These are phyloP conservation scores for Zelleria hepariella DNA, from an alignment of 2,888 invertebrate species.

Conservation along the genomic window DNA sequence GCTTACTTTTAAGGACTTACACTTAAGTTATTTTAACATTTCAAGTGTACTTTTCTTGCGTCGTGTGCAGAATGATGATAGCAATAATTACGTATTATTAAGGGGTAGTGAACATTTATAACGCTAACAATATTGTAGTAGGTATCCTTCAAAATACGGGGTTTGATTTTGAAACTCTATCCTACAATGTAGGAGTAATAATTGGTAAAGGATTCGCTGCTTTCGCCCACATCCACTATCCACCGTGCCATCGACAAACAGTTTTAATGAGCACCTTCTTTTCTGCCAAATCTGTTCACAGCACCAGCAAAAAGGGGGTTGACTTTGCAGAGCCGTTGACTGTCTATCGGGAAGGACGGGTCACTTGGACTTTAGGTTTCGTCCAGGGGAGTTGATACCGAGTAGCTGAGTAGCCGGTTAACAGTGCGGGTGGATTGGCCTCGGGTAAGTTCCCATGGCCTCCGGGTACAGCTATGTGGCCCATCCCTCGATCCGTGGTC, in stretches of 20 bases:
- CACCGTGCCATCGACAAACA: conserved; percentile 3
- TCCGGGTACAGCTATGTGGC: conserved; percentile 82
- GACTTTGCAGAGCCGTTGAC: neutral
- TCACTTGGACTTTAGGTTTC: neutral
- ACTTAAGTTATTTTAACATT: conserved; percentile 35
- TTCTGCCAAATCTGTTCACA: neutral
- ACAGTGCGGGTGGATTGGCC: conserved; percentile 69
- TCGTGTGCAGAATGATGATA: conserved; percentile 37
- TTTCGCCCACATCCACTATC: neutral
- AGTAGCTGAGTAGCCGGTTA: too few species aligned
- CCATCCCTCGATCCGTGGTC: conserved; percentile 94
- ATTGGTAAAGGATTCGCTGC: neutral
- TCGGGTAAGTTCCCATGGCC: conserved; percentile 65
- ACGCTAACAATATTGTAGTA: neutral
- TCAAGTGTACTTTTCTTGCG: conserved; percentile 39
- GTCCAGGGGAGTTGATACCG: too few species aligned
- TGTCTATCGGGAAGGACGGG: conserved; percentile 3
- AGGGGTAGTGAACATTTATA: conserved; percentile 49
- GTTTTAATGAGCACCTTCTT: conserved; percentile 2
- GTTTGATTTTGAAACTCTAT: neutral
- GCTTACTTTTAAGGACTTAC: conserved; percentile 51
- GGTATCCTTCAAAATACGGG: neutral
- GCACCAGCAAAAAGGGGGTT: conserved; percentile 3
- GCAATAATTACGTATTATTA: conserved; percentile 36
- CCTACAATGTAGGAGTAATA: neutral